Conservation (phyloP, 2,888 invertebrate genomes). For the Dorcus parallelipipedus region DNA sequence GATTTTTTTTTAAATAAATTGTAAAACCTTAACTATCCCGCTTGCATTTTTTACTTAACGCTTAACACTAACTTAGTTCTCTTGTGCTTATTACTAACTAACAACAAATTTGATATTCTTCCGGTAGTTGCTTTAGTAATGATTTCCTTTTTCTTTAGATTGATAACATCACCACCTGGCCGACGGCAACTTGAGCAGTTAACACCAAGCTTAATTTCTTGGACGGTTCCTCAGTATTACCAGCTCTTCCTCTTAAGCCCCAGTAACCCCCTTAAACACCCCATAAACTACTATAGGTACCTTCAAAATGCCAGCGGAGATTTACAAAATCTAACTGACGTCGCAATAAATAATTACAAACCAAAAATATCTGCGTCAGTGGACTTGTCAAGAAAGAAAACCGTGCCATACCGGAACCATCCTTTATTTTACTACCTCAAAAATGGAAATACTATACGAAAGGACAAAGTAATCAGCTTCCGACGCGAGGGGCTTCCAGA, state of each 20-base stretch:
- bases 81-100: too few species aligned
- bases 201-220: conserved; percentile 10
- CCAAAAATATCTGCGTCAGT: background rate
- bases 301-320: background rate
- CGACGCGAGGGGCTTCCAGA: conserved; percentile 26
- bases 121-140: conserved; percentile 3
- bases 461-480: conserved; percentile 34
- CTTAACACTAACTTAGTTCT: too few species aligned
- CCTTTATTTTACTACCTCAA: conserved; percentile 41
- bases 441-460: conserved; percentile 36
- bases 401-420: conserved; percentile 38
- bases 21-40: too few species aligned
- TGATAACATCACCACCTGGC: conserved; percentile 27
- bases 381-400: conserved; percentile 6
- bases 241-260: too few species aligned
- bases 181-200: conserved; percentile 28
- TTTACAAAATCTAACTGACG: background rate
- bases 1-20: too few species aligned
- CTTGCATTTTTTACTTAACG: too few species aligned
- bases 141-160: conserved; percentile 24
- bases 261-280: background rate
- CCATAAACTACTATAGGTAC: background rate
- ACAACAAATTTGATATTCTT: background rate
- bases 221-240: too few species aligned
- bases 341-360: background rate